phyloP scores from a whole-genome alignment of 2,113 vertebrate species.

The Rhadina sibilatrix region DNA sequence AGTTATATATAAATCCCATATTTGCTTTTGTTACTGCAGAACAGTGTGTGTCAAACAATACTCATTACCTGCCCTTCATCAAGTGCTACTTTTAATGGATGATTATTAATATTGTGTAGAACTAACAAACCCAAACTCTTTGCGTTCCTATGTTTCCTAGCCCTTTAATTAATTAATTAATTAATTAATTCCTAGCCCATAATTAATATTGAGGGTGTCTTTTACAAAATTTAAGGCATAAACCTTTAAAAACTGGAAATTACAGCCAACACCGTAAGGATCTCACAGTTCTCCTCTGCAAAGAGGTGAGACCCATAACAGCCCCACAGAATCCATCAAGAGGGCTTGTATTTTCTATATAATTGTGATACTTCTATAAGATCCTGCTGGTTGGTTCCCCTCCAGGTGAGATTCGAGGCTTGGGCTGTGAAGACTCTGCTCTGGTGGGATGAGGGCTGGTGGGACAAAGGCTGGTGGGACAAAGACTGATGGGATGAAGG shows the following conservation, averaged over 20 bases:
- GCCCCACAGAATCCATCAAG: neutral
- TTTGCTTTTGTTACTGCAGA: neutral
- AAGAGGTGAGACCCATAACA: neutral
- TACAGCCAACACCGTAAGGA: neutral
- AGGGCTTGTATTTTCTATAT: neutral
- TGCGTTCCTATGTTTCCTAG: neutral
- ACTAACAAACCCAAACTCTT: neutral
- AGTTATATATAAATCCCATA: neutral
- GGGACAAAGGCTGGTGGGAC: neutral
- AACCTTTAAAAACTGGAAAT: neutral
- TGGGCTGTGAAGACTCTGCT: neutral
- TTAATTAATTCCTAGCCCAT: too few species aligned
- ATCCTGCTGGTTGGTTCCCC: neutral
- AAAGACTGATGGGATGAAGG: neutral
- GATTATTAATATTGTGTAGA: neutral
- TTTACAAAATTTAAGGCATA: neutral
- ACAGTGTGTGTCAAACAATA: neutral
- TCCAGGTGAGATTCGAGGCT: neutral
- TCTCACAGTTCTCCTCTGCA: neutral
- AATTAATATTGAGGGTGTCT: fast-evolving
- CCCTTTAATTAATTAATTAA: too few species aligned
- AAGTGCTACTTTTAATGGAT: neutral
- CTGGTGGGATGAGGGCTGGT: neutral
- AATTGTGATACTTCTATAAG: neutral
- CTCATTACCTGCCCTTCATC: neutral